phyloP scores from a whole-genome alignment of 2,888 invertebrate genomes.

The Beris chalybata region DNA sequence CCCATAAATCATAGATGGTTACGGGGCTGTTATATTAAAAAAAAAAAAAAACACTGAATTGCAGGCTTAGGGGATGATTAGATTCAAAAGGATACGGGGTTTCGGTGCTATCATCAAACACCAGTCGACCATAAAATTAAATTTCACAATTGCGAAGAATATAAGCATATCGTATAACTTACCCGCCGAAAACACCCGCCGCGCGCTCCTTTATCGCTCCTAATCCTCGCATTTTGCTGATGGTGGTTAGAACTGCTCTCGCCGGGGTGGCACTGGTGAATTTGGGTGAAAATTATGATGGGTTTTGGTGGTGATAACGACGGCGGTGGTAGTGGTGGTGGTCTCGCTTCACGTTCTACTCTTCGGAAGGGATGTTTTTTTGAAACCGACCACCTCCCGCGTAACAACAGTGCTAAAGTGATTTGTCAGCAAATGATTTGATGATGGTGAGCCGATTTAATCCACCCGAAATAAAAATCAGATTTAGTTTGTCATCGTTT shows the following conservation, averaged over 20 bases:
- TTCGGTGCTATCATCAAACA: slow-evolving; percentile 4
- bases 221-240: slow-evolving; percentile 53
- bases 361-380: slow-evolving; percentile 17
- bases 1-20: slow-evolving; percentile 21
- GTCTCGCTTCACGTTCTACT: slow-evolving; percentile 6
- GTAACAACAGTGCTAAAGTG: slow-evolving; percentile 13
- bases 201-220: slow-evolving; percentile 56
- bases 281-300: slow-evolving; percentile 16
- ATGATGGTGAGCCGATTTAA: slow-evolving; percentile 12
- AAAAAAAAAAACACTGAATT: slow-evolving; percentile 1
- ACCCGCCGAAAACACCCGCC: slow-evolving; percentile 54
- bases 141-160: slow-evolving; percentile 17
- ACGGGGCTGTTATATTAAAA: slow-evolving; percentile 17
- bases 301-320: neutral
- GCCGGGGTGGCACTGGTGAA: slow-evolving; percentile 13
- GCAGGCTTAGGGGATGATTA: slow-evolving; percentile 16
- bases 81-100: slow-evolving; percentile 9
- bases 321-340: slow-evolving; percentile 4
- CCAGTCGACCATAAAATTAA: slow-evolving; percentile 34
- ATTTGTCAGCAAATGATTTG: slow-evolving; percentile 20
- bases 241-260: neutral
- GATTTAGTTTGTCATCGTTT: too few species aligned
- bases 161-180: slow-evolving; percentile 43
- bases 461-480: slow-evolving; percentile 10
- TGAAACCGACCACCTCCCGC: neutral